Conservation (phyloP, 2,113 vertebrate genomes). For the Bagarius yarrelli region DNA sequence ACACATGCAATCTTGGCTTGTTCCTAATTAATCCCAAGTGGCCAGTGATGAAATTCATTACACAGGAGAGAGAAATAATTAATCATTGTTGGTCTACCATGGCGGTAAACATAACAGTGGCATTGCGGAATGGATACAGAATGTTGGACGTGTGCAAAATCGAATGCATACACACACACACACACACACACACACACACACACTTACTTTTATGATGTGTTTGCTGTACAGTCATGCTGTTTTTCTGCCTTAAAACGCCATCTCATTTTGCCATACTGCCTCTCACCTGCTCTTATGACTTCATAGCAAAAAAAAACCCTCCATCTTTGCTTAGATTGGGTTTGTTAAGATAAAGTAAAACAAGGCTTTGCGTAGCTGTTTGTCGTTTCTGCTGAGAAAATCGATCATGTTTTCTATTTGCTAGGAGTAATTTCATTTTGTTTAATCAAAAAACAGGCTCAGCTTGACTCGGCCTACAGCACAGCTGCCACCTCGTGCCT, state of each 20-base stretch:
- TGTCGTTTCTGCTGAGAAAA: conserved; percentile 61
- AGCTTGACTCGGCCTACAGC: conserved; percentile 50
- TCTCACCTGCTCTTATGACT: conserved; percentile 51
- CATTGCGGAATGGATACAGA: conserved; percentile 44
- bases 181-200: neutral
- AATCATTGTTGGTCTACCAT: conserved; percentile 56
- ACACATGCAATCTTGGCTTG: conserved; percentile 59
- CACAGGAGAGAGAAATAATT: conserved; percentile 63
- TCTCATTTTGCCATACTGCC: conserved; percentile 40
- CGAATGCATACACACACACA: conserved; percentile 5
- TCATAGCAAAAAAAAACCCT: conserved; percentile 11
- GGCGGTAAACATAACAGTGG: conserved; percentile 31
- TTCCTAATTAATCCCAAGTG: conserved; percentile 69
- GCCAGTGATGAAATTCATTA: conserved; percentile 71
- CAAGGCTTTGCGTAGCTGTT: conserved; percentile 53
- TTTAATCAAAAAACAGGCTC: conserved; percentile 64
- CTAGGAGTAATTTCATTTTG: conserved; percentile 67
- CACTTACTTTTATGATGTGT: neutral
- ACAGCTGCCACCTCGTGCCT: conserved; percentile 48
- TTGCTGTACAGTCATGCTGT: neutral
- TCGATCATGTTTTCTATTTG: conserved; percentile 63
- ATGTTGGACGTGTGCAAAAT: conserved; percentile 34
- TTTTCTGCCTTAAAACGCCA: neutral
- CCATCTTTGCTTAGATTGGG: conserved; percentile 55
- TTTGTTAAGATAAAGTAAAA: conserved; percentile 66